Evolutionary conservation across 2,888 invertebrate species (phyloP).

Genomic region (Conus canariensis): DNA sequence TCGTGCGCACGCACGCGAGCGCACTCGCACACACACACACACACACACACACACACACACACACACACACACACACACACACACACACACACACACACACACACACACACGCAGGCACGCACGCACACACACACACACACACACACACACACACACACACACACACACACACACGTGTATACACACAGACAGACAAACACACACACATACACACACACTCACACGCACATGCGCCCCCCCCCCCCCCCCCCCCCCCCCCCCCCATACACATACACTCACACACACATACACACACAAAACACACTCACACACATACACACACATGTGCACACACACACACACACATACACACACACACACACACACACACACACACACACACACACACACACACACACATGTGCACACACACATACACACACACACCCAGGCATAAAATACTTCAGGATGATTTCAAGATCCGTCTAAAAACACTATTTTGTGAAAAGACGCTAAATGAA

Average conservation of each 20-base stretch:
- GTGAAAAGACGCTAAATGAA: too few relatives aligned
- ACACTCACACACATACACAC: neutral
- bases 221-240: too few relatives aligned
- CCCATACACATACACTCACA: too few relatives aligned
- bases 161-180: neutral
- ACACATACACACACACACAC: neutral
- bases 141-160: conserved; percentile 2
- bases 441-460: too few relatives aligned
- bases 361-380: neutral
- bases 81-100: conserved; percentile 6
- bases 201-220: neutral
- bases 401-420: neutral
- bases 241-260: too few relatives aligned
- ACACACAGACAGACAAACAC: neutral
- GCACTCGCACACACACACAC: too few relatives aligned
- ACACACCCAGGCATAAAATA: neutral
- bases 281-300: too few relatives aligned
- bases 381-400: neutral
- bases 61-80: neutral
- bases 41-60: too few relatives aligned
- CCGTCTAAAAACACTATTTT: too few relatives aligned
- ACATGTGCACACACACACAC: neutral
- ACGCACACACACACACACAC: neutral
- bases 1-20: neutral
- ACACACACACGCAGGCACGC: neutral